These are phyloP conservation scores for Adelognathus sp. DNA, from an alignment of 2,888 invertebrate species.

Conservation along the genomic window DNA sequence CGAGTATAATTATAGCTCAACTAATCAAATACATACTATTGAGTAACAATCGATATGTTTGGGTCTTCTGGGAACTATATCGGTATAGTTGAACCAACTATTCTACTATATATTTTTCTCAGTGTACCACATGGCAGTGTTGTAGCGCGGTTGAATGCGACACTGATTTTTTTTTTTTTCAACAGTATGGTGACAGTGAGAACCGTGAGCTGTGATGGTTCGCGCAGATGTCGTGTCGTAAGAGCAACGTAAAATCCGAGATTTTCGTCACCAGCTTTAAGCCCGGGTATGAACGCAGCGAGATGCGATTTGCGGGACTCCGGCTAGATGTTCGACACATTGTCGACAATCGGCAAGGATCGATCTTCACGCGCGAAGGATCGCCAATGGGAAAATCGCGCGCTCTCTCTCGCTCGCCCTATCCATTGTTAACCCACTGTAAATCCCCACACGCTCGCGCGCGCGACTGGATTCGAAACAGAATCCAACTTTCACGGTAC, in stretches of 20 bases:
- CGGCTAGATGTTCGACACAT: not conserved
- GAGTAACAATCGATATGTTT: too few species aligned
- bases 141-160: not conserved
- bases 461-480: constrained; percentile 30
- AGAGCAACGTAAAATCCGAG: not conserved
- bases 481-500: constrained; percentile 28
- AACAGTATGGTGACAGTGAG: too few species aligned
- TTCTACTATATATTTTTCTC: too few species aligned
- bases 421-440: constrained; percentile 34
- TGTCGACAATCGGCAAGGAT: constrained; percentile 39
- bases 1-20: too few species aligned
- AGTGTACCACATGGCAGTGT: too few species aligned
- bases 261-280: not conserved
- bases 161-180: too few species aligned
- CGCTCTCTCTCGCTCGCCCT: too few species aligned
- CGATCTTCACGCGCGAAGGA: constrained; percentile 42
- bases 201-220: not conserved
- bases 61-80: too few species aligned
- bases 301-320: not conserved
- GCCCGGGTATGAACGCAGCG: constrained; percentile 3
- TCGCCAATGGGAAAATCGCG: constrained; percentile 2
- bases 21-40: too few species aligned
- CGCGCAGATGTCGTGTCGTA: not conserved
- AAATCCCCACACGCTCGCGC: constrained; percentile 17
- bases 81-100: too few species aligned